phyloP scores from a whole-genome alignment of 2,888 invertebrate genomes.

The Pseudolycoriella hygida region DNA sequence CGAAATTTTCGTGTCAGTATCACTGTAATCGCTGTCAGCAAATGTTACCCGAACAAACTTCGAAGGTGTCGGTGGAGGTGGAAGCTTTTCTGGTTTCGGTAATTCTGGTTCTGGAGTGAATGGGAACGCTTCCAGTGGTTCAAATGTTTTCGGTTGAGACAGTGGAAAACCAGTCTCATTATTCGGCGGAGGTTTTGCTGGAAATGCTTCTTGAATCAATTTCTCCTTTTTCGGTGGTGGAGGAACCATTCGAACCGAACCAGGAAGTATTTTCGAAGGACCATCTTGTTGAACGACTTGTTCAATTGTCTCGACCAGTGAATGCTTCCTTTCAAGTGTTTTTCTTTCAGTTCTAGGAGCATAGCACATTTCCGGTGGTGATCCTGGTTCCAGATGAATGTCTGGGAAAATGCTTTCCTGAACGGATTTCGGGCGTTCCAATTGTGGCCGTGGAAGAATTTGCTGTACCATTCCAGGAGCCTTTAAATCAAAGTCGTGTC shows the following conservation, averaged over 20 bases:
- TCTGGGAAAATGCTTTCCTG: constrained; percentile 29
- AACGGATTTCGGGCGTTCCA: constrained; percentile 9
- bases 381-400: constrained; percentile 42
- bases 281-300: constrained; percentile 36
- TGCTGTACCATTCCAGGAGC: constrained; percentile 33
- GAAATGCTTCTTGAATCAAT: constrained; percentile 26
- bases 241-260: constrained; percentile 36
- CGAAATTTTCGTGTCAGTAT: constrained; percentile 49
- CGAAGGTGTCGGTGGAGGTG: constrained; percentile 37
- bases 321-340: constrained; percentile 29
- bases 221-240: constrained; percentile 21
- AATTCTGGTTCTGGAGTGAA: constrained; percentile 28
- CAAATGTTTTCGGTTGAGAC: constrained; percentile 12
- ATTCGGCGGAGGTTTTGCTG: constrained; percentile 21
- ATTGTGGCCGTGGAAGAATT: constrained; percentile 18
- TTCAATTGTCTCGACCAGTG: constrained; percentile 38
- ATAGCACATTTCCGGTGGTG: constrained; percentile 48
- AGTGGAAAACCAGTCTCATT: not conserved
- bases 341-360: constrained; percentile 30
- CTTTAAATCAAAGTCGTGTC: constrained; percentile 26
- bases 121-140: constrained; percentile 18
- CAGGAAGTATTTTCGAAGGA: constrained; percentile 34
- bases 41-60: constrained; percentile 38
- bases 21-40: constrained; percentile 43
- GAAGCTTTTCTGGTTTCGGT: constrained; percentile 22